Percentiles rank a stretch among this genome's conserved stretches.
phyloP scores from a whole-genome alignment of 2,888 invertebrate species.

The Ophion ellenae region DNA sequence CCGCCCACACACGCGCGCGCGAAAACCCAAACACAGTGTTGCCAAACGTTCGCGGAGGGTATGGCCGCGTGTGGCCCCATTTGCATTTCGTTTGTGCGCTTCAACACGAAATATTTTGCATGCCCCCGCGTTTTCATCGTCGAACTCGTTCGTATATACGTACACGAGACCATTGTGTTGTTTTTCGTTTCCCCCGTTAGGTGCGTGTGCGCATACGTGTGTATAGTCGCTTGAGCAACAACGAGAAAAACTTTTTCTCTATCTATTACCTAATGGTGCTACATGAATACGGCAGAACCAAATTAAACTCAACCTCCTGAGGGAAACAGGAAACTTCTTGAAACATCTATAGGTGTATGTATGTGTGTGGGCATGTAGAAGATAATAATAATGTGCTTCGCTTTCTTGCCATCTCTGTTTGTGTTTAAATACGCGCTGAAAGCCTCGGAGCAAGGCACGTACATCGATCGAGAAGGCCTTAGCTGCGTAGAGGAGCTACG shows the following conservation, averaged over 20 bases:
- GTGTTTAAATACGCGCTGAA: slow-evolving; percentile 68
- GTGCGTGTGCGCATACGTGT: neutral
- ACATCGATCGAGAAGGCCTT: slow-evolving; percentile 68
- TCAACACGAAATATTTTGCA: slow-evolving; percentile 80
- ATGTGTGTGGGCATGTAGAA: neutral
- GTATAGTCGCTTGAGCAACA: slow-evolving; percentile 24
- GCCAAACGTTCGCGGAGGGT: slow-evolving; percentile 81
- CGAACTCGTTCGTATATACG: slow-evolving; percentile 35
- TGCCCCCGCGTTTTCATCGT: slow-evolving; percentile 69
- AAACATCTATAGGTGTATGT: slow-evolving; percentile 24
- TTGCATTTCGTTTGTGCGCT: slow-evolving; percentile 82
- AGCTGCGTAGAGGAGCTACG: slow-evolving; percentile 48
- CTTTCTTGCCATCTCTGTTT: slow-evolving; percentile 57
- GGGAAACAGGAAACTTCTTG: slow-evolving; percentile 47
- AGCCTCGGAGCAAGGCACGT: slow-evolving; percentile 48
- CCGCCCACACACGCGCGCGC: too few species aligned
- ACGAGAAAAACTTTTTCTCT: slow-evolving; percentile 36
- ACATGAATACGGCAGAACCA: slow-evolving; percentile 27
- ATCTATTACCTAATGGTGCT: slow-evolving; percentile 48
- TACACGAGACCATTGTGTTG: neutral
- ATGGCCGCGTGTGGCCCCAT: slow-evolving; percentile 76
- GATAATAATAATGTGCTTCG: slow-evolving; percentile 46
- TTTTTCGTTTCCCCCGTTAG: too few species aligned
- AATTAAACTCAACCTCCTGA: slow-evolving; percentile 49
- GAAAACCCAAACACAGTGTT: slow-evolving; percentile 74